Evolutionary conservation across 2,113 vertebrate species (phyloP), one percentile per base, ranked within the genome.

Genomic region (Rattus norvegicus): DNA sequence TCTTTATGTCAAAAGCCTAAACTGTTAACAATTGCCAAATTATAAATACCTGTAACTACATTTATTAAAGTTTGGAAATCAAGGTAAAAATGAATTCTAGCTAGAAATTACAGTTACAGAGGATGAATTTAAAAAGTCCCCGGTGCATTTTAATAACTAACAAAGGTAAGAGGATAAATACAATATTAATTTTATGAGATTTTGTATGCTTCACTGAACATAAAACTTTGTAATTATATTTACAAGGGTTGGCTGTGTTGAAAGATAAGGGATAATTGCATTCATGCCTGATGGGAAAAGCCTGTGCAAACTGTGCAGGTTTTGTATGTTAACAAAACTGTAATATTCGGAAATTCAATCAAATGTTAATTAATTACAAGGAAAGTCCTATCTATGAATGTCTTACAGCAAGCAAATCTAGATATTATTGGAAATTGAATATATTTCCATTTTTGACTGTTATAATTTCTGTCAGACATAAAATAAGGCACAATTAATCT

Each of bases 261-360:
- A 97, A 97, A 98, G 99, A 99, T 99, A 99, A 99, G 98, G 98
- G 93, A 97, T 98, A 99, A 99, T 99, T 98, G 97, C 94, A 94
- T 98, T 98, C 96, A 96, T 97, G 98, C 97, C 97, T 96, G 95
- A 93, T 97, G 97, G 98, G 96, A 95, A 97, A 97, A 96, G 96
- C 93, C 95, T 97, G 88, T 95, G 96, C 36, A 97, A 98, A 96
- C 87, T 97, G 93, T 96, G 80, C 96, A 95, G 80, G 91, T 97
- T 98, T 75, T 96, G 39, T 96, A 91, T 98, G 98, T 98, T 97
- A 98, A 98, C 98, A 98, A 95, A 97, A 97, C 97, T 97, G 95
- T 97, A 98, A 93, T 95, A 90, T 96, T 97, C 97, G 93, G 90
- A 96, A 95, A 98, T 98, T 98, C 96, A 96, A 95, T 98, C 86